Percentiles rank a stretch among this genome's conserved stretches.
Evolutionary conservation across 2,113 vertebrate species (phyloP).

Genomic region (Tyrannus savana): DNA sequence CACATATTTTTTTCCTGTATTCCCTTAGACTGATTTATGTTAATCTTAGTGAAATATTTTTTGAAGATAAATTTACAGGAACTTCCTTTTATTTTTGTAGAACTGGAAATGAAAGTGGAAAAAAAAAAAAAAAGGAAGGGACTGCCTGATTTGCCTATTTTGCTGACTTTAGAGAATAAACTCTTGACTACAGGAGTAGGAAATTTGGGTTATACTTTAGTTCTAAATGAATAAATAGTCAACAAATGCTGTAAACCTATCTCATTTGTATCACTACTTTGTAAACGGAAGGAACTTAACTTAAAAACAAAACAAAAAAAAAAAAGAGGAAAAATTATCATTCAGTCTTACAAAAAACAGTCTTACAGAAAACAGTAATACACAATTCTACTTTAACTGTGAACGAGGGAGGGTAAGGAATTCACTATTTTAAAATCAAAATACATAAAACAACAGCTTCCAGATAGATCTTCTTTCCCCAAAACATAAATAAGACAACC

Average conservation of each 20-base stretch:
- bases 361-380: not conserved
- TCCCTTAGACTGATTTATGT: not conserved
- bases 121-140: not conserved
- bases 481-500: not conserved
- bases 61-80: not conserved
- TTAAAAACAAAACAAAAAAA: not conserved
- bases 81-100: not conserved
- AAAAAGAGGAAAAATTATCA: not conserved
- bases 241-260: not conserved
- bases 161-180: not conserved
- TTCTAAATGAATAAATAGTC: not conserved
- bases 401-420: not conserved
- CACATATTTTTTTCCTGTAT: not conserved
- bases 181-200: not conserved
- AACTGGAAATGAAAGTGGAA: not conserved
- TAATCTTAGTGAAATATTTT: not conserved
- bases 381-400: not conserved
- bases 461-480: not conserved
- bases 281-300: not conserved
- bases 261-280: not conserved
- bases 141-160: not conserved
- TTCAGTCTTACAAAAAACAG: not conserved
- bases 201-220: not conserved
- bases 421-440: not conserved
- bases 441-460: not conserved